A percentile compares a stretch with the other conserved stretches of the same genome.
phyloP scores from a whole-genome alignment of 2,888 invertebrate genomes.

The Aricia artaxerxes region DNA sequence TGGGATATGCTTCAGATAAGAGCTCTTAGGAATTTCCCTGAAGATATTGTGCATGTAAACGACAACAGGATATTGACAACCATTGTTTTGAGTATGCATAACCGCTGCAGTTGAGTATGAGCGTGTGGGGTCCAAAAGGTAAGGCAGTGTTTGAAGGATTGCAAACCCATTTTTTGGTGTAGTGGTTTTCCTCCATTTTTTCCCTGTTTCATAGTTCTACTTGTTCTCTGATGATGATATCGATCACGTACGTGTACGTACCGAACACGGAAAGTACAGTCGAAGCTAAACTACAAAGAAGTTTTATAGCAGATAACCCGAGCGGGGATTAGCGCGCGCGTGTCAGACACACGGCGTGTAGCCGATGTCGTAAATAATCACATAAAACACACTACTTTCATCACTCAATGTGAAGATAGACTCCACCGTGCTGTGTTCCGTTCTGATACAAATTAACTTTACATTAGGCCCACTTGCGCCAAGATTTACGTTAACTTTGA shows the following conservation, averaged over 20 bases:
- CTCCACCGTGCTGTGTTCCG: not conserved
- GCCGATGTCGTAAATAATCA: conserved; percentile 12
- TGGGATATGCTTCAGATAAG: too few relatives aligned
- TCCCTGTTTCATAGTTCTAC: not conserved
- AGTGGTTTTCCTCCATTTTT: too few relatives aligned
- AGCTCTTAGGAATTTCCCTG: too few relatives aligned
- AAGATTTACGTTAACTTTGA: too few relatives aligned
- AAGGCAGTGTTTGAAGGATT: too few relatives aligned
- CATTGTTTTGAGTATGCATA: too few relatives aligned
- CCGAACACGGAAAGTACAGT: not conserved
- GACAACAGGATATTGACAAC: too few relatives aligned
- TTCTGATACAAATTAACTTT: not conserved
- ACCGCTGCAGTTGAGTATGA: too few relatives aligned
- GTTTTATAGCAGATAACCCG: not conserved
- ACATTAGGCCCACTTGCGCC: not conserved
- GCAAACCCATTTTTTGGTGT: too few relatives aligned
- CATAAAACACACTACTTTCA: not conserved
- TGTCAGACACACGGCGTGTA: not conserved
- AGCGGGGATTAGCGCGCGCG: not conserved
- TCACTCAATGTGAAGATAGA: not conserved
- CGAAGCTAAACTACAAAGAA: not conserved
- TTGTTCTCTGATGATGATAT: not conserved
- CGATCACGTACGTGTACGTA: not conserved
- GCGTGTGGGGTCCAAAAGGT: too few relatives aligned
- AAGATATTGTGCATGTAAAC: too few relatives aligned